phyloP scores from a whole-genome alignment of 2,888 invertebrate species.

The Clepsis dumicolana region DNA sequence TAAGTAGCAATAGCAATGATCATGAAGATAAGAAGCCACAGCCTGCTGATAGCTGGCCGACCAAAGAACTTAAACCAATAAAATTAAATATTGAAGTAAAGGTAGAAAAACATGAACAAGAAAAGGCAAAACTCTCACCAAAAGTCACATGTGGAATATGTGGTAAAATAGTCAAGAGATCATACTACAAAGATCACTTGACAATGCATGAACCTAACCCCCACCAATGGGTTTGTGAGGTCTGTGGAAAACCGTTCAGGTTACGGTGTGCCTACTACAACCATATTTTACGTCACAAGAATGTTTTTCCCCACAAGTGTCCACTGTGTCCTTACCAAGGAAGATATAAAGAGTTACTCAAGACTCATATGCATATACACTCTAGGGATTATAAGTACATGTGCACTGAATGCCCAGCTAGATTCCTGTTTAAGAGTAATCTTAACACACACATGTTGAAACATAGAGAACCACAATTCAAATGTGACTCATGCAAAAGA shows the following conservation, averaged over 20 bases:
- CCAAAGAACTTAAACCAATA: slow-evolving; percentile 40
- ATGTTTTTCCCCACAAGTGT: slow-evolving; percentile 67
- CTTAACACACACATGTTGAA: slow-evolving; percentile 67
- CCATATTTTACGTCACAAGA: slow-evolving; percentile 64
- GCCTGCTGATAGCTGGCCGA: slow-evolving; percentile 40
- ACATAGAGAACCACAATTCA: slow-evolving; percentile 64
- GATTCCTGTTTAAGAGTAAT: slow-evolving; percentile 68
- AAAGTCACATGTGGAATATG: slow-evolving; percentile 64
- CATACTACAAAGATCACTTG: slow-evolving; percentile 66
- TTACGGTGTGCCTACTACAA: slow-evolving; percentile 66
- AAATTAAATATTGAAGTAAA: slow-evolving; percentile 39
- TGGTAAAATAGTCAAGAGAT: slow-evolving; percentile 61
- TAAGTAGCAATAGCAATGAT: slow-evolving; percentile 17
- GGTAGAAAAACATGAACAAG: slow-evolving; percentile 45
- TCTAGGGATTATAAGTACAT: slow-evolving; percentile 67
- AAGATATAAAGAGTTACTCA: slow-evolving; percentile 61
- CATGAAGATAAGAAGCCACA: slow-evolving; percentile 40
- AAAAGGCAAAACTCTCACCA: slow-evolving; percentile 47
- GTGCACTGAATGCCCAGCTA: slow-evolving; percentile 70
- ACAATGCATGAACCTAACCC: slow-evolving; percentile 69
- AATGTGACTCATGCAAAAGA: slow-evolving; percentile 67
- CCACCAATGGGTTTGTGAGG: slow-evolving; percentile 67
- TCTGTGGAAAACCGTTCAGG: slow-evolving; percentile 69
- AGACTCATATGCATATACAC: slow-evolving; percentile 66
- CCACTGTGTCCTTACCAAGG: slow-evolving; percentile 65